Percentiles rank a stretch among this genome's conserved stretches.
Evolutionary conservation across 2,113 vertebrate species (phyloP).

Genomic region (Zosterops japonicus): DNA sequence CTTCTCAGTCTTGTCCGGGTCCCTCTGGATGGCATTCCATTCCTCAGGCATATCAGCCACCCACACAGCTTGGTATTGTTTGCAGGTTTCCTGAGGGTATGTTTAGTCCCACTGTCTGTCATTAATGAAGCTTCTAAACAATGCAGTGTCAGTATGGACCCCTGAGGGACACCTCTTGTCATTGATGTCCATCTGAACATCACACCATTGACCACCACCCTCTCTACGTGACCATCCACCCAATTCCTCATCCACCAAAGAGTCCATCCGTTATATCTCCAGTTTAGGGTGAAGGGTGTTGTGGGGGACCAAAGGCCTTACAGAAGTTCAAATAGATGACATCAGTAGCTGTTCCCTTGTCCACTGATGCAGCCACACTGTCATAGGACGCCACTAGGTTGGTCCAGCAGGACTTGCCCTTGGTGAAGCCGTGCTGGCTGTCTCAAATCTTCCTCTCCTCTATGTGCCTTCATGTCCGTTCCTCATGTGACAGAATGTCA

Average conservation of each 20-base stretch:
- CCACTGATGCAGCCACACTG: background rate
- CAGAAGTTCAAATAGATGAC: background rate
- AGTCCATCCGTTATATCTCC: background rate
- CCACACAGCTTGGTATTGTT: background rate
- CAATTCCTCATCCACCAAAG: background rate
- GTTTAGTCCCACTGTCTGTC: background rate
- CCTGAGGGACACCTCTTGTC: background rate
- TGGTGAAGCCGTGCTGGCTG: background rate
- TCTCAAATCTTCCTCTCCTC: background rate
- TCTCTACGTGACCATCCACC: background rate
- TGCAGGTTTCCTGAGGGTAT: background rate
- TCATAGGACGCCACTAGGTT: background rate
- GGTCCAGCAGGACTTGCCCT: background rate
- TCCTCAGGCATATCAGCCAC: background rate
- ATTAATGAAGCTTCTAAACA: background rate
- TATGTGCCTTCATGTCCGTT: background rate
- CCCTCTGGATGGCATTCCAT: background rate
- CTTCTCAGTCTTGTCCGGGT: background rate
- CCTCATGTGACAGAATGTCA: background rate
- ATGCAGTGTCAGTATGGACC: background rate
- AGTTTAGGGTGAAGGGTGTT: background rate
- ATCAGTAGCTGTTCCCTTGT: background rate
- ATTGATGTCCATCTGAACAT: background rate
- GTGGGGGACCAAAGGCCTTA: background rate
- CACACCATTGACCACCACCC: background rate